phyloP scores from a whole-genome alignment of 2,797 vertebrate genomes.

The Remorina albescens region DNA sequence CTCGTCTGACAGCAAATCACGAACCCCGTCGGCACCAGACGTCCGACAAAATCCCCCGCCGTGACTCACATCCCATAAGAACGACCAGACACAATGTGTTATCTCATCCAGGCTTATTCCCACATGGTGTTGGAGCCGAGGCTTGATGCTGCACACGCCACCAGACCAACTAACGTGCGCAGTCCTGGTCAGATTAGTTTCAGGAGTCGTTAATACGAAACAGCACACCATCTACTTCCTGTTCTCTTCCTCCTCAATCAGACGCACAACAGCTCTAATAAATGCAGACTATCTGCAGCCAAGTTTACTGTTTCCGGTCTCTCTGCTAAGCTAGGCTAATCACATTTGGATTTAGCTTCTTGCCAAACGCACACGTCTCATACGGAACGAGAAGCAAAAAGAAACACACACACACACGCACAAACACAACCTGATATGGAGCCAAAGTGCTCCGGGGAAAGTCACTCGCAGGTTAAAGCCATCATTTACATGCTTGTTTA shows the following conservation, averaged over 20 bases:
- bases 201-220: constrained; percentile 62
- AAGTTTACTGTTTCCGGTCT: background rate
- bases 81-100: constrained; percentile 6
- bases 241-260: constrained; percentile 20
- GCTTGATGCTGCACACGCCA: constrained; percentile 54
- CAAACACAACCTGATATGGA: background rate
- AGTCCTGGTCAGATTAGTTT: constrained; percentile 48
- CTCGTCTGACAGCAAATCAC: constrained; percentile 33
- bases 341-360: background rate
- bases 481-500: constrained; percentile 47
- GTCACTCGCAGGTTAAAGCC: constrained; percentile 53
- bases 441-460: constrained; percentile 48
- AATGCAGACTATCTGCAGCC: constrained; percentile 1
- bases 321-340: background rate
- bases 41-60: constrained; percentile 28
- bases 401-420: background rate
- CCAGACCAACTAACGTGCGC: constrained; percentile 16
- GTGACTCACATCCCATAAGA: constrained; percentile 11
- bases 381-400: background rate
- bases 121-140: constrained; percentile 14
- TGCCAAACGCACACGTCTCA: too few relatives aligned
- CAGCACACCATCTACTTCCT: constrained; percentile 60
- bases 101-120: constrained; percentile 24
- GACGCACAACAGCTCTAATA: constrained; percentile 29
- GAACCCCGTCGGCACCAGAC: constrained; percentile 17